Percentiles rank a stretch among this genome's conserved stretches.
Evolutionary conservation across 1,140 invertebrate species (phyloP).

Genomic region (Drosophila bocqueti): DNA sequence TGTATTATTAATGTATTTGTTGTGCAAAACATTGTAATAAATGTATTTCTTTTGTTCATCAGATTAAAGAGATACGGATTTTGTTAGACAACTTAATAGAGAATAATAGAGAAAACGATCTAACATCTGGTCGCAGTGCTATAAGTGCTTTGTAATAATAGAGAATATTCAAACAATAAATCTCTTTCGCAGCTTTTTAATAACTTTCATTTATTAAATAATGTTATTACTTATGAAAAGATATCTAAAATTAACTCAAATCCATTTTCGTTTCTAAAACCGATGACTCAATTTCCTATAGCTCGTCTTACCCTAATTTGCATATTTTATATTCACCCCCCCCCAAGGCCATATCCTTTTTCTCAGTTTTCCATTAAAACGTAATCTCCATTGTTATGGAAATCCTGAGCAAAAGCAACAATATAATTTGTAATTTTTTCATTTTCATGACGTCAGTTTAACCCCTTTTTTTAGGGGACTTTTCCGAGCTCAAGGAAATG

Average conservation of each 20-base stretch:
- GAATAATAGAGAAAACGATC: too few species aligned
- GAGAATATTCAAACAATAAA: background rate
- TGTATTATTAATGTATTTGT: background rate
- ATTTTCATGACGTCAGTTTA: slow-evolving; percentile 1
- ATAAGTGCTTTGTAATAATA: background rate
- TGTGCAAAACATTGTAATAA: background rate
- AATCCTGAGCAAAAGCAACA: slow-evolving; percentile 5
- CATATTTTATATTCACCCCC: slow-evolving; percentile 1
- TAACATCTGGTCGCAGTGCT: too few species aligned
- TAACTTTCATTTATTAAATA: background rate
- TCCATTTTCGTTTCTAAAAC: background rate
- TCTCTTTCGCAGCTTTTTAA: too few species aligned
- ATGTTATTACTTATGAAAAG: background rate
- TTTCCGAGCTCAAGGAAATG: slow-evolving; percentile 23
- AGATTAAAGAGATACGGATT: background rate
- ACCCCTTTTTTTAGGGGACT: slow-evolving; percentile 21
- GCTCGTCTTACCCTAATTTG: background rate
- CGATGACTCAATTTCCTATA: background rate
- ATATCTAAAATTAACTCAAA: background rate
- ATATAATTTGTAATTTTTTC: slow-evolving; percentile 46
- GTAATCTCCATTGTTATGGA: slow-evolving; percentile 37
- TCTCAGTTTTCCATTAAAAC: slow-evolving; percentile 24
- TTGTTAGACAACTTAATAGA: background rate
- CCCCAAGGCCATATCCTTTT: background rate
- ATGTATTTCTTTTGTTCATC: background rate